These are phyloP conservation scores for Scylla paramamosain DNA, from an alignment of 1,140 invertebrate species.

Conservation along the genomic window DNA sequence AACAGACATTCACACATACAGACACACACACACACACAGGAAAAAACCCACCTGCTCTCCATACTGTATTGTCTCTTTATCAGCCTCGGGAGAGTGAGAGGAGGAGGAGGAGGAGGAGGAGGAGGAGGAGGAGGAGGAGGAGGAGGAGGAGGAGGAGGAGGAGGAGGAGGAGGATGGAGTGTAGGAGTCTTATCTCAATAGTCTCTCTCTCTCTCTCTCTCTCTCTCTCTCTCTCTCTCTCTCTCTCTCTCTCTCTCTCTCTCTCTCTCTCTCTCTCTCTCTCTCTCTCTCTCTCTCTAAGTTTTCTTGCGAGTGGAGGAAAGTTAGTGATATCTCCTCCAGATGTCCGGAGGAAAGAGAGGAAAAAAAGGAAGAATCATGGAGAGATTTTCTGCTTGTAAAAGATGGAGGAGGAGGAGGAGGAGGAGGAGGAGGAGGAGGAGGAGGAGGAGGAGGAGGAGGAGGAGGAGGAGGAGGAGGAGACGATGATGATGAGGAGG, in stretches of 20 bases:
- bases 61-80: neutral
- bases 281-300: neutral
- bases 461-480: constrained; percentile 4
- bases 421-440: constrained; percentile 9
- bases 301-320: neutral
- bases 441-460: neutral
- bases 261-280: too few species aligned
- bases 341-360: neutral
- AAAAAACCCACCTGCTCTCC: neutral
- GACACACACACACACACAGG: neutral
- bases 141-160: constrained; percentile 17
- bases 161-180: neutral
- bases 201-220: neutral
- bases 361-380: neutral
- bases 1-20: neutral
- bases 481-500: neutral
- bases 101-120: neutral
- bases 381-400: constrained; percentile 21
- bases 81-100: neutral
- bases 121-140: constrained; percentile 16
- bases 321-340: neutral
- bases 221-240: too few species aligned
- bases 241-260: too few species aligned
- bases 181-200: neutral
- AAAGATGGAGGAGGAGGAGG: neutral